A percentile compares a stretch with the other conserved stretches of the same genome.
These are phyloP conservation scores for Cenopis cana DNA, from an alignment of 2,888 invertebrate genomes.

Conservation along the genomic window DNA sequence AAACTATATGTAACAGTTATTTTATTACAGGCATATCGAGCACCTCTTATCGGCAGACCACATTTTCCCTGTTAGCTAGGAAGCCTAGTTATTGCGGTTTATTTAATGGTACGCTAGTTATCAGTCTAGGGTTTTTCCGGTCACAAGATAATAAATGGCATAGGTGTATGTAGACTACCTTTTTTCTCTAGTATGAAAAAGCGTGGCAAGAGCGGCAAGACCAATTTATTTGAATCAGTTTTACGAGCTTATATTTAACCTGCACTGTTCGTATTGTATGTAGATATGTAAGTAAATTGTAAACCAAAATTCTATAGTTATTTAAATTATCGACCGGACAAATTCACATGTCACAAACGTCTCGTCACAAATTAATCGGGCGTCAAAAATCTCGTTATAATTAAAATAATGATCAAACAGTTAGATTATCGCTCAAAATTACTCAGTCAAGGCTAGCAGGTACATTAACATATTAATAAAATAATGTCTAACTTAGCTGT, in stretches of 20 bases:
- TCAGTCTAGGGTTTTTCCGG: background rate
- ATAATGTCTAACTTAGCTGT: conserved; percentile 30
- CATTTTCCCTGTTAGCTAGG: conserved; percentile 29
- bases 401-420: conserved; percentile 38
- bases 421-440: conserved; percentile 41
- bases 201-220: too few relatives aligned
- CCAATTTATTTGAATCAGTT: too few relatives aligned
- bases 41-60: conserved; percentile 13
- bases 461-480: conserved; percentile 33
- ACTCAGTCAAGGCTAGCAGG: conserved; percentile 35
- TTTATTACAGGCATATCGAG: conserved; percentile 14
- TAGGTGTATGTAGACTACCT: background rate
- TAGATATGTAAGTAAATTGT: too few relatives aligned
- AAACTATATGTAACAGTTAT: conserved; percentile 13
- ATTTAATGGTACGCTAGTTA: background rate
- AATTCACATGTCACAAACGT: conserved; percentile 37
- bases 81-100: conserved; percentile 23
- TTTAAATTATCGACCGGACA: conserved; percentile 28
- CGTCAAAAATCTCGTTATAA: conserved; percentile 40
- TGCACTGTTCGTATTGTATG: too few relatives aligned
- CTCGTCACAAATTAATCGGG: conserved; percentile 35
- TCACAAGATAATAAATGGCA: background rate
- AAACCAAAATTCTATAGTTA: too few relatives aligned
- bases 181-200: background rate
- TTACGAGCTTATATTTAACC: too few relatives aligned